Evolutionary conservation across 2,888 invertebrate genomes (phyloP).

Genomic region (Polydrusus pterygomalis): DNA sequence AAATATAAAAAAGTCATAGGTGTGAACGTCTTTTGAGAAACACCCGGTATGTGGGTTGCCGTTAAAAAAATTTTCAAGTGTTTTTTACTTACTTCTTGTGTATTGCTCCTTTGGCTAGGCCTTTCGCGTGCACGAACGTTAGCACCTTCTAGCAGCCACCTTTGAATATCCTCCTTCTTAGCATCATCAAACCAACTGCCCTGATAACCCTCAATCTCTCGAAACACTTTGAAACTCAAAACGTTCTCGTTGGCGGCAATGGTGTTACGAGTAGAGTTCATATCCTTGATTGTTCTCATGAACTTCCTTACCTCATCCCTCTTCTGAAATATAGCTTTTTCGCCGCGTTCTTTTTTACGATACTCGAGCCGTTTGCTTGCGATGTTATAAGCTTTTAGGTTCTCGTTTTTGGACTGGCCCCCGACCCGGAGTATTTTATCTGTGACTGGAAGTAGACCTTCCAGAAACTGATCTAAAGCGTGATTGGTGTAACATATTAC

Average conservation of each 20-base stretch:
- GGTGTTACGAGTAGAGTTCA: conserved; percentile 1
- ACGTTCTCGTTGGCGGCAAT: conserved; percentile 64
- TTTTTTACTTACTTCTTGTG: neutral
- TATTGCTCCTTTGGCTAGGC: neutral
- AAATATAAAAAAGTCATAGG: no score
- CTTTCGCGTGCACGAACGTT: conserved; percentile 1
- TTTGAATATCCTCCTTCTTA: conserved; percentile 54
- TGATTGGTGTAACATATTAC: conserved; percentile 91
- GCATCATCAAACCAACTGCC: conserved; percentile 69
- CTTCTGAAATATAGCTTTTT: conserved; percentile 32
- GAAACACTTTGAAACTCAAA: conserved; percentile 60
- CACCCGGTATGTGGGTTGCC: no score
- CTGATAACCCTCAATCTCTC: conserved; percentile 59
- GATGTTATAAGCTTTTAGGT: conserved; percentile 74
- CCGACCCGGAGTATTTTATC: conserved; percentile 81
- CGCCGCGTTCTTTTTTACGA: conserved; percentile 13
- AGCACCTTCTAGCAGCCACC: conserved; percentile 59
- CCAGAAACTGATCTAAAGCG: conserved; percentile 89
- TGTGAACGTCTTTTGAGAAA: no score
- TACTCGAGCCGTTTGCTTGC: neutral
- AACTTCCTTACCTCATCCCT: conserved; percentile 39
- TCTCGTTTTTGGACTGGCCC: conserved; percentile 78
- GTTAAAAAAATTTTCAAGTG: no score
- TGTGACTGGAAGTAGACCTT: conserved; percentile 78
- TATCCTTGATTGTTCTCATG: conserved; percentile 14